A percentile compares a stretch with the other conserved stretches of the same genome.
Conservation (phyloP, 2,888 invertebrate species). For the Gortyna flavago region DNA sequence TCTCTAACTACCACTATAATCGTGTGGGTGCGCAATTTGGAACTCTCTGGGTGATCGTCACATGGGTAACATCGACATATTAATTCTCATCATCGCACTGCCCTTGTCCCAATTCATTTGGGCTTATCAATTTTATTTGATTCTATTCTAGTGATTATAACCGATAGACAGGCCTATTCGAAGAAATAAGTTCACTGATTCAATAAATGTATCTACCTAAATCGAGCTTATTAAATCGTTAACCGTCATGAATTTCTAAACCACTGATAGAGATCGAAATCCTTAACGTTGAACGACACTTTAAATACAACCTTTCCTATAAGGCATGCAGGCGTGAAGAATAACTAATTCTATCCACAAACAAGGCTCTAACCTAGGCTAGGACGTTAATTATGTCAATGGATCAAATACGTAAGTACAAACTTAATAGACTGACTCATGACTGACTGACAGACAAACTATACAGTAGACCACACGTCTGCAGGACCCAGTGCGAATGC, state of each 20-base stretch:
- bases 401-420: neutral
- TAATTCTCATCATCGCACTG: too few species aligned
- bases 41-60: too few species aligned
- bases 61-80: too few species aligned
- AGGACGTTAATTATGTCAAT: slow-evolving; percentile 26
- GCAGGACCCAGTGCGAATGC: too few species aligned
- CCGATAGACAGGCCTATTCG: too few species aligned
- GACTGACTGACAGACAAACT: neutral
- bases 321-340: neutral
- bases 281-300: slow-evolving; percentile 1
- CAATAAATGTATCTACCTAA: neutral
- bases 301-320: neutral
- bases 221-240: neutral
- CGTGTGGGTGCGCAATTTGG: too few species aligned
- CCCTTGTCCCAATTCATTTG: too few species aligned
- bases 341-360: slow-evolving; percentile 14
- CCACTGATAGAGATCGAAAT: neutral
- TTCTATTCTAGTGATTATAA: neutral
- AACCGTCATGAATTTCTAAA: neutral
- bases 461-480: neutral
- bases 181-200: too few species aligned
- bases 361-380: neutral
- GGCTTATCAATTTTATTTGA: neutral
- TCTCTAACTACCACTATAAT: too few species aligned
- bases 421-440: too few species aligned